These are phyloP conservation scores for Struthio camelus DNA, from an alignment of 2,113 vertebrate species.

Conservation along the genomic window DNA sequence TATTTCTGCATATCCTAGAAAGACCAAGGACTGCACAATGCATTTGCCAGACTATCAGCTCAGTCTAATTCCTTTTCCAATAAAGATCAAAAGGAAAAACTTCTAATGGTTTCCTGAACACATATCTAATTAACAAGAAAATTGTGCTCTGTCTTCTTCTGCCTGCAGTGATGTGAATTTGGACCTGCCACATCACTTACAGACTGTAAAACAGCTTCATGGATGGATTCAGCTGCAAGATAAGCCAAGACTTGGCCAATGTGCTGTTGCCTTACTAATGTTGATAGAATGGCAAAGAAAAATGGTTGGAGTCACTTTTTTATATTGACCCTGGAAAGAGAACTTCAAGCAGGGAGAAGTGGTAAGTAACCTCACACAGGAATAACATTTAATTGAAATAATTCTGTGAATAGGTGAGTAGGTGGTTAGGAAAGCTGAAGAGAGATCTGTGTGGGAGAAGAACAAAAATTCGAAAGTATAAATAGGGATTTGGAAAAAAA, in stretches of 20 bases:
- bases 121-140: not conserved
- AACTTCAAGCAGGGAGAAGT: not conserved
- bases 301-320: not conserved
- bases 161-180: not conserved
- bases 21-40: fast-evolving
- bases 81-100: not conserved
- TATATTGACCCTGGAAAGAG: not conserved
- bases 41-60: fast-evolving
- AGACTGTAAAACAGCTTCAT: not conserved
- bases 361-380: not conserved
- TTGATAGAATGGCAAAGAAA: not conserved
- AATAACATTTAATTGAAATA: constrained; percentile 26
- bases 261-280: not conserved
- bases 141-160: not conserved
- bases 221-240: not conserved
- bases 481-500: not conserved
- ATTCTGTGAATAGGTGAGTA: not conserved
- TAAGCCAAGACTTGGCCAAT: not conserved
- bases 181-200: not conserved
- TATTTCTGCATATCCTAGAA: not conserved
- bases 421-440: not conserved
- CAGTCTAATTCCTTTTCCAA: not conserved
- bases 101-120: not conserved
- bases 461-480: not conserved
- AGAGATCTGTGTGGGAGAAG: not conserved